Evolutionary conservation across 2,888 invertebrate genomes (phyloP), one percentile per base, ranked within the genome.

Genomic region (Rotaria socialis): DNA sequence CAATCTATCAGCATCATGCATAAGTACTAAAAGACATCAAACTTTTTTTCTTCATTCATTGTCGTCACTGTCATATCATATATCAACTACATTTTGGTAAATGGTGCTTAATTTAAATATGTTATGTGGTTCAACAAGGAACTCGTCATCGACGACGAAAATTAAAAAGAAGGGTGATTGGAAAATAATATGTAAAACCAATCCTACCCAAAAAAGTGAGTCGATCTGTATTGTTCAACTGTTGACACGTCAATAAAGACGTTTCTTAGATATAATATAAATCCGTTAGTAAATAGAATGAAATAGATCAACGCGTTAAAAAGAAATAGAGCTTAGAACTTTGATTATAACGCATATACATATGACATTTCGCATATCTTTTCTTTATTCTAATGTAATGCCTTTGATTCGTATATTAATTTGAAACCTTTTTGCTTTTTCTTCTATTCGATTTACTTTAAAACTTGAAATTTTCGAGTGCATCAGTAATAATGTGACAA

Each of bases 291-390:
- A 27, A 67, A 67, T 35, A 67, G 67, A n/a, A 16, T 67, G 14
- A 67, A 35, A 67, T 67, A 27, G 67, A 67, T 35, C 67, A 27
- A 10, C 27, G 14, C 35, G 22, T 4, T 5, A 55, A 55, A 16
- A 16, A 19, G 7, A 55, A 22, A 22, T 0, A 55, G 55, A 35
- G 67, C 27, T 67, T 67, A 67, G 27, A 67, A 67, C 27, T 67
- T 67, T 67, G 67, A 67, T 67, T 67, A 10, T 67, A 67, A 67
- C 35, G n/a, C 35, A 67, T 67, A 67, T 27, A 67, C 35, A 67
- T 67, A 14, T 67, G 67, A 67, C 67, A 67, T 67, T 67, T 67
- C 16, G n/a, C n/a, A 14, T 67, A 67, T 67, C 67, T 67, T 16
- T 67, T 14, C 67, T 35, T 2, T 35, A 16, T 35, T 2, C 27